Conservation (phyloP, 1,140 invertebrate genomes). For the Hypothenemus hampei region DNA sequence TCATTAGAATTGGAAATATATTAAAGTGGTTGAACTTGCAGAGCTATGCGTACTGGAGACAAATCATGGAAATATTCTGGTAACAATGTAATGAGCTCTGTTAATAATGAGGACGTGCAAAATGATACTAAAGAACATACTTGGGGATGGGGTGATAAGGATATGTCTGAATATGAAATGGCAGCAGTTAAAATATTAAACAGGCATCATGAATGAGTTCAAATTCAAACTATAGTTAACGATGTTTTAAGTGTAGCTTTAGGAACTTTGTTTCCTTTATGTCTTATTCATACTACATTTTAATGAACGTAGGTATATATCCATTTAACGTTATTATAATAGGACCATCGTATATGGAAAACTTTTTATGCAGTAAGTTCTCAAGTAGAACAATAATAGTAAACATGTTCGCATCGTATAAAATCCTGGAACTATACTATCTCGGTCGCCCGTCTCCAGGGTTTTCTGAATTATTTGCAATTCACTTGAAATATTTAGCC, state of each 20-base stretch:
- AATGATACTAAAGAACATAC: slow-evolving; percentile 49
- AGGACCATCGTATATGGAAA: no score
- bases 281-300: no score
- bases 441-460: neutral
- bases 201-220: no score
- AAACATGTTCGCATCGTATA: neutral
- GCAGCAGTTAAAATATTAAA: neutral
- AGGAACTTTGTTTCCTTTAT: no score
- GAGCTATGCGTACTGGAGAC: slow-evolving; percentile 62
- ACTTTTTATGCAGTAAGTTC: no score
- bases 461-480: slow-evolving; percentile 2
- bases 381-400: neutral
- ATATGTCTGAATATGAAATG: slow-evolving; percentile 43
- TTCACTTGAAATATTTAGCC: slow-evolving; percentile 6
- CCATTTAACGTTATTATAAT: no score
- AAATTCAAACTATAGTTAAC: no score
- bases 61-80: slow-evolving; percentile 44
- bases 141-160: slow-evolving; percentile 82
- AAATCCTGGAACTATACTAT: slow-evolving; percentile 1
- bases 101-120: neutral
- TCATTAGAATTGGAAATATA: neutral
- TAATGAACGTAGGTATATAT: no score
- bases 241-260: no score
- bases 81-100: neutral
- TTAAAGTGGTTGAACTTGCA: slow-evolving; percentile 16